Percentiles rank a stretch among this genome's conserved stretches.
phyloP scores from a whole-genome alignment of 2,797 vertebrate species.

The Percopsis omiscomaycus region DNA sequence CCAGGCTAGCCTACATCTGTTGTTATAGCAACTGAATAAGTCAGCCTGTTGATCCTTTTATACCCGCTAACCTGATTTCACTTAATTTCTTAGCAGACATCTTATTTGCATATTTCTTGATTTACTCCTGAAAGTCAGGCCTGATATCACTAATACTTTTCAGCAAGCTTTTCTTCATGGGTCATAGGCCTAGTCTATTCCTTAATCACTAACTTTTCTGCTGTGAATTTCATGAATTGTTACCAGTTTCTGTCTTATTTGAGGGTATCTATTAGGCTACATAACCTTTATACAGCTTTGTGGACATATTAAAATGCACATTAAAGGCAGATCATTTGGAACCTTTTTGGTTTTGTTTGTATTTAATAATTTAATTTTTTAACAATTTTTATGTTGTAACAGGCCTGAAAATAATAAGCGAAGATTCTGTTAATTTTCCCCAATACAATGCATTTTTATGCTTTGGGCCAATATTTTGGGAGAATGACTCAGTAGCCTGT shows the following conservation, averaged over 20 bases:
- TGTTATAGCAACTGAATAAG: constrained; percentile 75
- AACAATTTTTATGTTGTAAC: constrained; percentile 3
- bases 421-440: constrained; percentile 9
- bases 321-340: not conserved
- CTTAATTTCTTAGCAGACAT: constrained; percentile 58
- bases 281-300: no score
- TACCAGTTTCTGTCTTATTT: no score
- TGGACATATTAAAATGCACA: not conserved
- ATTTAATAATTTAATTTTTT: not conserved
- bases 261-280: not conserved
- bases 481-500: constrained; percentile 50
- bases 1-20: constrained; percentile 48
- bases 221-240: not conserved
- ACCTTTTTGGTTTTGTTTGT: no score
- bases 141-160: constrained; percentile 20
- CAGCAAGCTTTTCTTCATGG: not conserved
- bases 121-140: constrained; percentile 41
- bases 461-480: constrained; percentile 55
- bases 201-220: not conserved
- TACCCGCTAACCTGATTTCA: constrained; percentile 66
- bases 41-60: constrained; percentile 68
- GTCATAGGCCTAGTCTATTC: not conserved
- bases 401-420: constrained; percentile 26
- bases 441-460: constrained; percentile 44
- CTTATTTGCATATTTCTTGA: constrained; percentile 66